Evolutionary conservation across 2,888 invertebrate genomes (phyloP), one percentile per base, ranked within the genome.

Genomic region (Mesorhabditis belari): DNA sequence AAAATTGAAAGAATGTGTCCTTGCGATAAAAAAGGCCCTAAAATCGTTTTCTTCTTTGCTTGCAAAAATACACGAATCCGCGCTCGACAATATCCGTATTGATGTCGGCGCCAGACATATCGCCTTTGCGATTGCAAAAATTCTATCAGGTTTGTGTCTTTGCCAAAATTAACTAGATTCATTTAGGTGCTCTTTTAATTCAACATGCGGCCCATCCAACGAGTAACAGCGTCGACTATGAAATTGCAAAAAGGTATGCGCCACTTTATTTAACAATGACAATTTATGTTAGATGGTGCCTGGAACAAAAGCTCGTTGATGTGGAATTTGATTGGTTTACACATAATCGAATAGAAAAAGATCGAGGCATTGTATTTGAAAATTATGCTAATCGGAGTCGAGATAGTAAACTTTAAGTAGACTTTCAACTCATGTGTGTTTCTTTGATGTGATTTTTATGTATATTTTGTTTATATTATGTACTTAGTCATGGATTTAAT

Each of bases 51-150:
- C 63, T 19, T 57, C 55, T n/a, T 54, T 66, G n/a, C 61, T 74
- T 5, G 52, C 53, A 3, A 68, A 65, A 52, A 68, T 66, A 17
- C 62, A 65, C 49, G 65, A 24, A 9, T 57, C 61, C 5, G 35
- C 57, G n/a, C 26, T 65, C 4, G 26, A 54, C n/a, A 50, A 54
- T 19, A 67, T 77, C 27, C 64, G 73, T 3, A 60, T 83, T 26
- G 81, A 83, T 63, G 66, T 80, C 21, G 83, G 82, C n/a, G 84
- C 85, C 0, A 69, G 85, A 55, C 83, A 85, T 63, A 81, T 85
- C 57, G 81, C 85, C 9, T 84, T 81, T 70, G 82, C 83, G 57
- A 74, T 85, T 49, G 83, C 83, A 6, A 75, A 81, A 54, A 81
- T 79, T 25, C 82, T 81, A 61, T 80, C 81, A 57, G 82, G 83